Evolutionary conservation across 2,888 invertebrate genomes (phyloP).

Genomic region (Erebia epiphron): DNA sequence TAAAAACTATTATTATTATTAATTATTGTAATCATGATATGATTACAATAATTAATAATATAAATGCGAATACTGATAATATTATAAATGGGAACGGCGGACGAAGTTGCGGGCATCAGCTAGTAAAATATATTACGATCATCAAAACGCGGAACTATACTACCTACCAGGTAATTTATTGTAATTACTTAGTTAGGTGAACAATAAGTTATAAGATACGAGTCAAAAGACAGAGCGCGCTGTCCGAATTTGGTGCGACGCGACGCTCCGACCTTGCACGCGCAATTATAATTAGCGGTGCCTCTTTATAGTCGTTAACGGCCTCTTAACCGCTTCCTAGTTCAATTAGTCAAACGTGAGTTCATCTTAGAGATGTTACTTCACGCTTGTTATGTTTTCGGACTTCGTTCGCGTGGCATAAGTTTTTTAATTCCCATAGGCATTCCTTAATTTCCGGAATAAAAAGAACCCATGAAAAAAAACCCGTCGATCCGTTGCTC

Average conservation of each 20-base stretch:
- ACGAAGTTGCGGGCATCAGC: too few relatives aligned
- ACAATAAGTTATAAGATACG: not conserved
- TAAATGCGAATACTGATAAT: too few relatives aligned
- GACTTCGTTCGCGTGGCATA: too few relatives aligned
- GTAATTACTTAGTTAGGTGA: conserved; percentile 1
- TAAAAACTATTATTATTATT: too few relatives aligned
- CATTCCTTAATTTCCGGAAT: too few relatives aligned
- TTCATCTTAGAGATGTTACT: conserved; percentile 1
- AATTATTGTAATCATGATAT: too few relatives aligned
- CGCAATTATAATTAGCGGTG: conserved; percentile 53
- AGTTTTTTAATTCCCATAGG: too few relatives aligned
- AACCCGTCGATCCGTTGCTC: too few relatives aligned
- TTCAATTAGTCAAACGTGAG: conserved; percentile 46
- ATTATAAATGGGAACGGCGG: too few relatives aligned
- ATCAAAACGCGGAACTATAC: not conserved
- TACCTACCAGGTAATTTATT: not conserved
- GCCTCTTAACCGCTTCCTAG: conserved; percentile 57
- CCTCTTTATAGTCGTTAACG: conserved; percentile 65
- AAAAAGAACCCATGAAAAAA: too few relatives aligned
- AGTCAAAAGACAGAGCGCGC: conserved; percentile 2
- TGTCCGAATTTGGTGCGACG: conserved; percentile 33
- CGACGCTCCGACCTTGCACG: conserved; percentile 40
- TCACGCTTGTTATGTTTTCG: not conserved
- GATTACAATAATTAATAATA: too few relatives aligned
- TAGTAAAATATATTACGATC: too few relatives aligned